Conservation (phyloP, 2,113 vertebrate species). For the Spea bombifrons region DNA sequence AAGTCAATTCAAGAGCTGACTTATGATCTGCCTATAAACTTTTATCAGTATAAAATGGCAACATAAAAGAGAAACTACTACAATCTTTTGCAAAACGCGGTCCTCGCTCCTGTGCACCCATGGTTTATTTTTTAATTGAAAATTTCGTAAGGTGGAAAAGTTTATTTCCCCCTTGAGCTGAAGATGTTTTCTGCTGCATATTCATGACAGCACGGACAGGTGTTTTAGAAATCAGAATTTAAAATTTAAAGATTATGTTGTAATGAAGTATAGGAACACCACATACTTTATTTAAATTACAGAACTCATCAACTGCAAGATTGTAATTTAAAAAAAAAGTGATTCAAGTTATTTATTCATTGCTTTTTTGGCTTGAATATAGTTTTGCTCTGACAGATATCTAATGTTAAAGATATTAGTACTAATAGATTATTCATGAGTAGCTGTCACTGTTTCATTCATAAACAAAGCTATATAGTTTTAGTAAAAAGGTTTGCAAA, state of each 20-base stretch:
- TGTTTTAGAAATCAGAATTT: constrained; percentile 41
- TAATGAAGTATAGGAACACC: constrained; percentile 40
- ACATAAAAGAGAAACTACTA: constrained; percentile 22
- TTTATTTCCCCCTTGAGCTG: constrained; percentile 41
- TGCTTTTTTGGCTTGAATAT: constrained; percentile 32
- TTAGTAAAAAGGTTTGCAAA: constrained; percentile 7
- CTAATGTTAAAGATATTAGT: constrained; percentile 17
- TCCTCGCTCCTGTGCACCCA: not conserved
- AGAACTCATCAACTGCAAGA: constrained; percentile 39
- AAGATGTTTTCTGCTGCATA: constrained; percentile 34
- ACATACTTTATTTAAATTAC: constrained; percentile 45
- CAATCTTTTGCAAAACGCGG: not conserved
- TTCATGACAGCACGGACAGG: constrained; percentile 37
- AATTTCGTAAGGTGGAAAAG: constrained; percentile 27
- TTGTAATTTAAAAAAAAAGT: constrained; percentile 33
- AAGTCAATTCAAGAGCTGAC: constrained; percentile 30
- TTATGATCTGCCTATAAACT: constrained; percentile 33
- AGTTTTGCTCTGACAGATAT: constrained; percentile 28
- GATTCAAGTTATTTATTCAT: constrained; percentile 44
- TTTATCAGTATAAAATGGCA: constrained; percentile 27
- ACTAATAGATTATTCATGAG: constrained; percentile 28
- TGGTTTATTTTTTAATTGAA: constrained; percentile 33
- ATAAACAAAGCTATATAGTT: constrained; percentile 12
- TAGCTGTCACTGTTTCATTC: constrained; percentile 17
- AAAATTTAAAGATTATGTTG: constrained; percentile 40